Evolutionary conservation across 1,140 invertebrate genomes (phyloP).

Genomic region (Drosophila athabasca): DNA sequence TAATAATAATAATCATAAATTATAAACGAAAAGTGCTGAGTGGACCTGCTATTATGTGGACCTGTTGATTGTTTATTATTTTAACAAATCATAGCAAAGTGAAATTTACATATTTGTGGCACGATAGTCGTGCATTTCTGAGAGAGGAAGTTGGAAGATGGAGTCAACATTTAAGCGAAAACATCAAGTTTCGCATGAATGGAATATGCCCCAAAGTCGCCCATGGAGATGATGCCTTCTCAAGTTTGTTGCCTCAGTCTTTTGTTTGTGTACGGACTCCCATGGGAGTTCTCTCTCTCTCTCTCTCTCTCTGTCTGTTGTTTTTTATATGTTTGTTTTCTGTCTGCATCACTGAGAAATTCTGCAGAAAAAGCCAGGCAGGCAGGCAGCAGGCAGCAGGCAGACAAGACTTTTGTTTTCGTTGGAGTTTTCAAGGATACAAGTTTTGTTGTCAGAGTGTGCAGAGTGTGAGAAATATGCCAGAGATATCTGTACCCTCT

Average conservation of each 20-base stretch:
- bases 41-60: conserved; percentile 32
- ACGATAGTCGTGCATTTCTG: conserved; percentile 61
- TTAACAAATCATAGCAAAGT: conserved; percentile 59
- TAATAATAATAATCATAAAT: conserved; percentile 42
- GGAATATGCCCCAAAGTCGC: conserved; percentile 18
- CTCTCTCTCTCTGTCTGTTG: conserved; percentile 20
- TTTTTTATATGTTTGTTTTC: conserved; percentile 26
- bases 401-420: conserved; percentile 64
- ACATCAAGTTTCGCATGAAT: conserved; percentile 19
- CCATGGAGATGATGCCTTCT: conserved; percentile 2
- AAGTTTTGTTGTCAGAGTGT: conserved; percentile 30
- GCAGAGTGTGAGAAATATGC: conserved; percentile 44
- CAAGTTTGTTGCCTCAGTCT: conserved; percentile 51
- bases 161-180: conserved; percentile 33
- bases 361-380: conserved; percentile 57
- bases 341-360: conserved; percentile 43
- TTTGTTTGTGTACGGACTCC: conserved; percentile 44
- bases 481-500: conserved; percentile 9
- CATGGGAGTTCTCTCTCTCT: conserved; percentile 32
- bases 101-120: conserved; percentile 65
- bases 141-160: conserved; percentile 9
- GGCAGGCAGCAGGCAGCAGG: conserved; percentile 31
- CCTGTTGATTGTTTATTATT: conserved; percentile 47
- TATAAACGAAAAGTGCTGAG: conserved; percentile 32
- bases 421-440: conserved; percentile 66